Percentiles rank a stretch among this genome's conserved stretches.
phyloP scores from a whole-genome alignment of 1,140 invertebrate species.

The Drosophila navojoa region DNA sequence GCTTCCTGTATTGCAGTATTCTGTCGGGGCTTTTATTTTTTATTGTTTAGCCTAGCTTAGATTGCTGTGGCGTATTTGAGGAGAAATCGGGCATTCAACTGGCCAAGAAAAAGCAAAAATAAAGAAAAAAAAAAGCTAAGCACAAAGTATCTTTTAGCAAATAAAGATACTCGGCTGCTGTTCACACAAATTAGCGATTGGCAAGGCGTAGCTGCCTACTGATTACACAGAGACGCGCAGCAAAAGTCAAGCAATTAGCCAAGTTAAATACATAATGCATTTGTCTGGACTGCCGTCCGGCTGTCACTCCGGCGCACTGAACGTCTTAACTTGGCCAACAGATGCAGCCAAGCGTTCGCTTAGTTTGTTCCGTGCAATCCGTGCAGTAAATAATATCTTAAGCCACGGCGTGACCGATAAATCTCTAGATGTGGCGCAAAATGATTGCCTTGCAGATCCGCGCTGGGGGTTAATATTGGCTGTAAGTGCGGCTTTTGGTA shows the following conservation, averaged over 20 bases:
- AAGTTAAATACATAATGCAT: constrained; percentile 66
- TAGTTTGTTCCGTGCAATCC: constrained; percentile 33
- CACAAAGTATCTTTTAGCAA: constrained; percentile 56
- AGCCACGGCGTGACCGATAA: constrained; percentile 62
- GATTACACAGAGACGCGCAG: constrained; percentile 41
- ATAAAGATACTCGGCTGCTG: constrained; percentile 48
- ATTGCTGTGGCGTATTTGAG: constrained; percentile 44
- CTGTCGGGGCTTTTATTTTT: constrained; percentile 9
- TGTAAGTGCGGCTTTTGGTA: constrained; percentile 43
- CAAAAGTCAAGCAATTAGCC: constrained; percentile 53
- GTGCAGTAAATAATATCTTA: constrained; percentile 39
- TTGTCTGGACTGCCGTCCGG: constrained; percentile 46
- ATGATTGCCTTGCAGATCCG: constrained; percentile 31
- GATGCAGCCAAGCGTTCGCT: constrained; percentile 45
- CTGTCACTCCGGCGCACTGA: constrained; percentile 28
- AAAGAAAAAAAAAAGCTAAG: constrained; percentile 18
- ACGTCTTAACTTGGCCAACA: constrained; percentile 49
- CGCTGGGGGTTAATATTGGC: constrained; percentile 27
- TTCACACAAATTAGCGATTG: constrained; percentile 65
- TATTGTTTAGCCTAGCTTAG: constrained; percentile 20
- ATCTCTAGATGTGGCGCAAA: constrained; percentile 51
- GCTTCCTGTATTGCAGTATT: constrained; percentile 54
- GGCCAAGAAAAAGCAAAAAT: constrained; percentile 27
- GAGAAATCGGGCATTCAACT: constrained; percentile 62
- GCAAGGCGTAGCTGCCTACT: constrained; percentile 54